A percentile compares a stretch with the other conserved stretches of the same genome.
Evolutionary conservation across 2,797 vertebrate species (phyloP).

Genomic region (Sebastes umbrosus): DNA sequence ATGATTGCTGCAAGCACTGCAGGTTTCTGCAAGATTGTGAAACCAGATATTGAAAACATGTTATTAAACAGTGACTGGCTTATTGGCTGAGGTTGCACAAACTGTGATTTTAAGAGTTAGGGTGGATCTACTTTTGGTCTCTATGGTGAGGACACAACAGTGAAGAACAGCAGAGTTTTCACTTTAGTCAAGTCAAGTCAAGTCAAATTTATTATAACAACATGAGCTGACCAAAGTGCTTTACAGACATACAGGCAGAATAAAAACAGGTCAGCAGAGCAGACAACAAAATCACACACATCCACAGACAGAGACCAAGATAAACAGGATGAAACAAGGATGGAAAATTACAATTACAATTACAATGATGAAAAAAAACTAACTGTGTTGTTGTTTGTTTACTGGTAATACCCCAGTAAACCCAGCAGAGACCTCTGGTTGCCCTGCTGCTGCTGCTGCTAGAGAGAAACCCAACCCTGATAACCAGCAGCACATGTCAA

Average conservation of each 20-base stretch:
- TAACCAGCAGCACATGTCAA: constrained; percentile 56
- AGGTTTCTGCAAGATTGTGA: background rate
- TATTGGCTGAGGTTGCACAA: background rate
- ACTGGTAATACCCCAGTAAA: background rate
- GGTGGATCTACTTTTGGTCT: constrained; percentile 30
- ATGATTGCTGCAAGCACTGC: background rate
- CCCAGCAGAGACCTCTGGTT: background rate
- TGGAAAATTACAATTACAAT: background rate
- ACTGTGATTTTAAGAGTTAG: constrained; percentile 12
- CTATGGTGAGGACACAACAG: constrained; percentile 8
- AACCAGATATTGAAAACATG: background rate
- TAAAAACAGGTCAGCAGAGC: too few species aligned
- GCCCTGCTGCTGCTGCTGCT: background rate
- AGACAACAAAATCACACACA: too few species aligned
- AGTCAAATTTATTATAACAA: too few species aligned
- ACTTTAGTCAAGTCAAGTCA: background rate
- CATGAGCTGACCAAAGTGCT: too few species aligned
- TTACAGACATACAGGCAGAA: too few species aligned
- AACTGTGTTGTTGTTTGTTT: background rate
- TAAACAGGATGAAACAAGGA: too few species aligned
- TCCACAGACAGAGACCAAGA: too few species aligned
- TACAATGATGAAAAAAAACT: background rate
- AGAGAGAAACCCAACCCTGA: constrained; percentile 14
- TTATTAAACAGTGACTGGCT: background rate
- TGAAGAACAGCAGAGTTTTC: background rate